Evolutionary conservation across 2,797 vertebrate genomes (phyloP).

Genomic region (Pelodytes ibericus): DNA sequence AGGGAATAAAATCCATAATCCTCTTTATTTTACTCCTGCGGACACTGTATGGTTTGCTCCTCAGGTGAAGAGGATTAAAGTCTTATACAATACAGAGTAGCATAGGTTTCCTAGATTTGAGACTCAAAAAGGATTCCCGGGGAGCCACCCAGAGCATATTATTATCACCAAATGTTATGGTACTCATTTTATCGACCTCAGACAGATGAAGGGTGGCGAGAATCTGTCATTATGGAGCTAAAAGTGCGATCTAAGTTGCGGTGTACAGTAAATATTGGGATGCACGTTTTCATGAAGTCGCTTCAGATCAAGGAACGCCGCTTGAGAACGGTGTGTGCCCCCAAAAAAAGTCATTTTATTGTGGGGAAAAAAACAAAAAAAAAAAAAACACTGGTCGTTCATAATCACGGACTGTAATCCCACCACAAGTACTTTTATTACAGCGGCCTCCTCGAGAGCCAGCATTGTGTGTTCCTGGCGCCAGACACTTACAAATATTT

Average conservation of each 20-base stretch:
- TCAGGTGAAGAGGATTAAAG: conserved; percentile 6
- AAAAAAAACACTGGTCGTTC: background rate
- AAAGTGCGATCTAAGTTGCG: no score
- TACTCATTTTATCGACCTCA: no score
- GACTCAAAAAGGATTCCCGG: background rate
- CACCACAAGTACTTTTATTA: background rate
- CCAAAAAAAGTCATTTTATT: no score
- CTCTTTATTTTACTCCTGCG: conserved; percentile 12
- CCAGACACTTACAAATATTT: background rate
- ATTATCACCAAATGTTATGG: no score
- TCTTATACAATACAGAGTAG: background rate
- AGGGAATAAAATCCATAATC: conserved; percentile 40
- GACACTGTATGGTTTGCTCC: background rate
- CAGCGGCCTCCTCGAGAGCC: background rate
- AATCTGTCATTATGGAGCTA: no score
- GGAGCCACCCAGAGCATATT: no score
- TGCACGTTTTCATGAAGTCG: no score
- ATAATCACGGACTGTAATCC: background rate
- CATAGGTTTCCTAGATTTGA: background rate
- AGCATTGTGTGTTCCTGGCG: background rate
- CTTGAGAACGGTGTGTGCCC: no score
- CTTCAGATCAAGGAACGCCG: no score
- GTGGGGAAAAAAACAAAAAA: no score
- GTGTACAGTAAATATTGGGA: no score
- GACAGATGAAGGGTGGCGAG: no score